These are phyloP conservation scores for Branchinecta lynchi DNA, from an alignment of 1,140 invertebrate genomes.

Conservation along the genomic window DNA sequence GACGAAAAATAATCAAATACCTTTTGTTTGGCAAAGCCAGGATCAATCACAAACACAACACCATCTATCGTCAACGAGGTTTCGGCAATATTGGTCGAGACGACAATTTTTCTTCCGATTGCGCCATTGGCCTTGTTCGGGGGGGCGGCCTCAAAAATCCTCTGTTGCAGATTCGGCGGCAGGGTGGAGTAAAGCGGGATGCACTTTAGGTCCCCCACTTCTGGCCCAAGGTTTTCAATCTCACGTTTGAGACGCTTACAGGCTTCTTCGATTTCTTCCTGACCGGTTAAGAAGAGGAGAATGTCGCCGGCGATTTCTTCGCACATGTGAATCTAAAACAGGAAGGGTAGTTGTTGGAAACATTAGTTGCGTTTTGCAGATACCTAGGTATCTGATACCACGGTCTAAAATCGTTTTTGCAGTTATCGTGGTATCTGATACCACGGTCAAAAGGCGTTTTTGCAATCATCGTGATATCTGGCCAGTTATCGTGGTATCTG, in stretches of 20 bases:
- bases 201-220: slow-evolving; percentile 93
- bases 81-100: slow-evolving; percentile 98
- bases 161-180: slow-evolving; percentile 90
- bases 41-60: slow-evolving; percentile 99
- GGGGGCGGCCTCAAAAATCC: slow-evolving; percentile 91
- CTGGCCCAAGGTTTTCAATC: slow-evolving; percentile 88
- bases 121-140: slow-evolving; percentile 83
- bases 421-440: no score
- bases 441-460: no score
- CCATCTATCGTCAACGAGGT: slow-evolving; percentile 98
- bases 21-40: slow-evolving; percentile 99
- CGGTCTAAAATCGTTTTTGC: no score
- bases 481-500: no score
- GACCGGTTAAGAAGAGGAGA: slow-evolving; percentile 84
- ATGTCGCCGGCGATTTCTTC: slow-evolving; percentile 90
- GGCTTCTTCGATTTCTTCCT: slow-evolving; percentile 98
- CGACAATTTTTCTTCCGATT: slow-evolving; percentile 86
- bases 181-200: slow-evolving; percentile 97
- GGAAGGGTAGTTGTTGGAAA: slow-evolving; percentile 23
- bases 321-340: slow-evolving; percentile 74
- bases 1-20: slow-evolving; percentile 30
- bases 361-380: no score
- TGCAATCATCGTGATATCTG: no score
- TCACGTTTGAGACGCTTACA: slow-evolving; percentile 95
- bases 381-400: no score